phyloP scores from a whole-genome alignment of 2,113 vertebrate species.

The Eclectus roratus region DNA sequence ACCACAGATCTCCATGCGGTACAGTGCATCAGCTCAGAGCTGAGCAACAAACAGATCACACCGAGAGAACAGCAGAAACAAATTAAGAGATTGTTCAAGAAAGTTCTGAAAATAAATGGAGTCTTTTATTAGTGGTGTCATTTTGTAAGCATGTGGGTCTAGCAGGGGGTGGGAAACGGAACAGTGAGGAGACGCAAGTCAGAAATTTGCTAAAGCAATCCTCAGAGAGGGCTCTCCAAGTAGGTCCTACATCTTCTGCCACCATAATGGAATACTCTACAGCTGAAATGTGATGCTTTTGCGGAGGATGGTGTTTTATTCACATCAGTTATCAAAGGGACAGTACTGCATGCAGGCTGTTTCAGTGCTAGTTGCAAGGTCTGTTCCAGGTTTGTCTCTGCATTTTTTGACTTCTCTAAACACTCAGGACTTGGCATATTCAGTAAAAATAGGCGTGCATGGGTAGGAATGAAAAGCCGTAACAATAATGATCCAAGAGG shows the following conservation, averaged over 20 bases:
- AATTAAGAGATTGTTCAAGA: neutral
- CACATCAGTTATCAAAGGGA: rapidly evolving
- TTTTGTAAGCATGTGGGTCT: neutral
- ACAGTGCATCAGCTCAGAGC: neutral
- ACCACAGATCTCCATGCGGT: rapidly evolving
- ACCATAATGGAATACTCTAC: rapidly evolving
- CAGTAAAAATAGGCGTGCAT: neutral
- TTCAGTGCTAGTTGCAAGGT: neutral
- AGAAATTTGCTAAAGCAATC: neutral
- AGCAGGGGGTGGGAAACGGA: neutral
- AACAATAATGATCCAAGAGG: neutral
- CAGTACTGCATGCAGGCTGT: neutral
- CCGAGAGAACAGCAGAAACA: neutral
- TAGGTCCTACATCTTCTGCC: neutral
- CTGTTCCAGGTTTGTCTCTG: neutral
- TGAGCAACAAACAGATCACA: neutral
- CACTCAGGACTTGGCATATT: neutral
- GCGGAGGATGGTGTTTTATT: neutral
- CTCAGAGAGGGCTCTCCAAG: neutral
- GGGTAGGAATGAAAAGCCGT: neutral
- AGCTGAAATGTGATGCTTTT: rapidly evolving
- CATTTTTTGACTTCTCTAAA: neutral
- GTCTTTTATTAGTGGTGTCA: neutral
- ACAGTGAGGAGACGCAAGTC: neutral
- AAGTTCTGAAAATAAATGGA: neutral